These are phyloP conservation scores for Gymnarchus niloticus DNA, from an alignment of 2,113 vertebrate species.

Conservation along the genomic window DNA sequence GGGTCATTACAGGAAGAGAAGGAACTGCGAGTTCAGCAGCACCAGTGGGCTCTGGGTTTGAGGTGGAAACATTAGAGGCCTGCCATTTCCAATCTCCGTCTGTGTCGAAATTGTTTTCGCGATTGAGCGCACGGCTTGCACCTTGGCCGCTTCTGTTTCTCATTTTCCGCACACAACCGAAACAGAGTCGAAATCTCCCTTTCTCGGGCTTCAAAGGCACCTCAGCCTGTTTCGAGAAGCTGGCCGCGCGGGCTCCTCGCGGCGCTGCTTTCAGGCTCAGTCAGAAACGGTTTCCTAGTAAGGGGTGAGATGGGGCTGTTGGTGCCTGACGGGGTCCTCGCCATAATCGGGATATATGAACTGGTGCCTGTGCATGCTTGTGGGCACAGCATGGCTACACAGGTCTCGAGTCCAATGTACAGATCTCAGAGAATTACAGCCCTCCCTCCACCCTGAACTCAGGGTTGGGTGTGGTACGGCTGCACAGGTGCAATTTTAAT, in stretches of 20 bases:
- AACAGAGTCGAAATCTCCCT: not conserved
- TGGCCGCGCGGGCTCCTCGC: not conserved
- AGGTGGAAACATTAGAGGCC: no score
- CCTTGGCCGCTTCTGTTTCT: not conserved
- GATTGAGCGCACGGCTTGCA: not conserved
- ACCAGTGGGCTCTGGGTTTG: no score
- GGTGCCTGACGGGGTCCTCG: no score
- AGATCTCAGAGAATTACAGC: not conserved
- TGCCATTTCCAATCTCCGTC: not conserved
- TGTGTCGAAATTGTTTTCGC: not conserved
- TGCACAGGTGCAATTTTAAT: not conserved
- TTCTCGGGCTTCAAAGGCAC: not conserved
- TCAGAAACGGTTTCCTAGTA: not conserved
- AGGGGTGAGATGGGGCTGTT: not conserved
- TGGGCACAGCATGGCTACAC: not conserved
- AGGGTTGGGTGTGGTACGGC: no score
- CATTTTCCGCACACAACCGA: not conserved
- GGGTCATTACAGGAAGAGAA: no score
- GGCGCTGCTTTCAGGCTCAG: not conserved
- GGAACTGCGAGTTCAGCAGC: no score
- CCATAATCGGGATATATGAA: no score
- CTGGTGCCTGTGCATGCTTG: no score
- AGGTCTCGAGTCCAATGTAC: no score
- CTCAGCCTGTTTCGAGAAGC: not conserved
- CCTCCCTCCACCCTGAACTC: no score